Base-by-base conservation (phyloP, 2,888 invertebrate genomes). In the Atethmia centrago region DNA sequence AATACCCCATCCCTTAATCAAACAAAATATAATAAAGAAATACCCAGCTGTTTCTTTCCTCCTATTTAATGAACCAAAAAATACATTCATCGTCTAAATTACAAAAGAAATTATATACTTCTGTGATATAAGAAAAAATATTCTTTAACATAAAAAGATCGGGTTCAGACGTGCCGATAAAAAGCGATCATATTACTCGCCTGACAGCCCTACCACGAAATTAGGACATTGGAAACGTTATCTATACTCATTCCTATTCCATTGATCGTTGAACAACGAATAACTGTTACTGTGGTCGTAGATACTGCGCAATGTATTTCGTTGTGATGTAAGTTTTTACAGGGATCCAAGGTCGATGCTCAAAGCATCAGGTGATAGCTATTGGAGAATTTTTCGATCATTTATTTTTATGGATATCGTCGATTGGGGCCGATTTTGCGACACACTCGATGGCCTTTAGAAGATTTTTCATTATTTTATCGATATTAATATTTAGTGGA, bases 151-250 rank as follows among this genome's bases (percentile, higher is more conserved):
- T 79, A 85, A 85, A 84, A 86, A 79, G 83, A 82, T 82, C 81
- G 76, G 84, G 82, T 82, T 81, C 77, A 78, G 79, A 76, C 86
- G 79, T 59, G 59, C 36, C 58, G 70, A 79, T 85, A 89, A 87
- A 86, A 88, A 83, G 71, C 77, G 87, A 87, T 89, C 88, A 74
- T 67, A 85, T 88, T 88, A 88, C 88, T 78, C 74, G 59, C 68
- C 75, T 65, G 75, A 62, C 58, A 68, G 65, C 70, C 42, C 67
- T 73, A 74, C 81, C 59, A 73, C 51, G 56, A 74, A 63, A 77
- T 81, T 76, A 65, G 28, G 40, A 59, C 74, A 71, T n/a, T 70
- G 53, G 31, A 64, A 36, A 63, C 21, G 63, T 71, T 71, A 69
- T 69, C 45, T 49, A n/a, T n/a, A 19, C 19, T n/a, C 9, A 45